Evolutionary conservation across 2,113 vertebrate genomes (phyloP).

Genomic region (Daubentonia madagascariensis): DNA sequence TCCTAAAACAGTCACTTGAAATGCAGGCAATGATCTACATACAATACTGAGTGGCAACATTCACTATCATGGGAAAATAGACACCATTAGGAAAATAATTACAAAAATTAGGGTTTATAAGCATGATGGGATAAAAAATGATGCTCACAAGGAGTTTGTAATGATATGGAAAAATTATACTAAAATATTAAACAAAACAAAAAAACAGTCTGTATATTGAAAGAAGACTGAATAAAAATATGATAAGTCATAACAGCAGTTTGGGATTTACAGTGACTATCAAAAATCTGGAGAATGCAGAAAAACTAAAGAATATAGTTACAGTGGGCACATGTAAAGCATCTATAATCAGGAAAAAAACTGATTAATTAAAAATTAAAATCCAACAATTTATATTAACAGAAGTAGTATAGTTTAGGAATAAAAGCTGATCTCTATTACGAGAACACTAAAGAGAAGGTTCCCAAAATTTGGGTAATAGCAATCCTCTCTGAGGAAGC

Average conservation of each 20-base stretch:
- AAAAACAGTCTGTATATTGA: background rate
- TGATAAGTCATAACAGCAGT: background rate
- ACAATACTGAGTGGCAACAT: background rate
- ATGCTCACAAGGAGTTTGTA: background rate
- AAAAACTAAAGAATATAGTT: background rate
- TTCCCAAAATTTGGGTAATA: background rate
- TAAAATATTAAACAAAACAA: constrained; percentile 24
- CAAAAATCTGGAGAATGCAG: background rate
- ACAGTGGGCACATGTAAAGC: background rate
- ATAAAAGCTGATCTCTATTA: background rate
- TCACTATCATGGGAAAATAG: background rate
- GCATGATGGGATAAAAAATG: background rate
- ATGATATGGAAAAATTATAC: background rate
- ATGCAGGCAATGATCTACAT: background rate
- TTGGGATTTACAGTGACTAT: background rate
- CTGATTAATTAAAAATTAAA: background rate
- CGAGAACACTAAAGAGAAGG: background rate
- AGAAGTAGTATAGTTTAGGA: background rate
- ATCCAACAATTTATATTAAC: background rate
- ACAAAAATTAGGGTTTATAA: background rate
- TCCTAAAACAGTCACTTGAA: background rate
- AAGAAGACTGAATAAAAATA: background rate
- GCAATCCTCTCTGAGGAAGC: background rate
- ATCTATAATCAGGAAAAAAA: background rate
- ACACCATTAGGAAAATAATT: background rate